Base-by-base conservation (phyloP, 2,888 invertebrate species). In the Polylopha cassiicola region DNA sequence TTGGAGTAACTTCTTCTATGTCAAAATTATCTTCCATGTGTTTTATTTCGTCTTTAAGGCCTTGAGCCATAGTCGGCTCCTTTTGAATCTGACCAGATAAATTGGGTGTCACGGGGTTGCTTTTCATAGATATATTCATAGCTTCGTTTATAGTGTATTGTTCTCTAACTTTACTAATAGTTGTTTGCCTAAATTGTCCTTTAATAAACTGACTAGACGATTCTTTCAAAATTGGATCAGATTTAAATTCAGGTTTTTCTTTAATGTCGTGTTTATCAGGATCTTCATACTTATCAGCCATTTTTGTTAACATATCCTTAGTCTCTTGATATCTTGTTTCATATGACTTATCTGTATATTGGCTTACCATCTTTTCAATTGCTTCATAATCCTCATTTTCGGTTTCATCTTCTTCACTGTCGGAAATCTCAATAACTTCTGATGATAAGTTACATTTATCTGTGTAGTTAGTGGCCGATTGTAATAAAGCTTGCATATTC, bases 241-340 rank as follows among this genome's bases (percentile, higher is more conserved):
- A 50, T 20, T 46, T 47, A 30, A 70, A 28, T 22, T 38, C 44
- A 5, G 29, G 21, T 18, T 38, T 46, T 10, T 33, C 20, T 21
- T 51, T 46, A 2, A 42, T 27, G 6, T 32, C 17, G 13, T 43
- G 15, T n/a, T 53, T 41, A 44, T 46, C 20, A 17, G 61, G 59
- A 21, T 72, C 58, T 2, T 84, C 80, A 38, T 69, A 70, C 24
- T 52, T 58, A 46, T 82, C 76, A 8, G 84, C 82, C 56, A 85
- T 54, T 49, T 71, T 66, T 2, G 55, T 47, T 2, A 85, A 61
- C 77, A 84, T 73, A n/a, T 74, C 69, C 47, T 76, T 75, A 5
- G 82, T 84, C 55, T 86, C 82, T 50, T 76, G 66, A 48, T 53
- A 84, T 48, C 82, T 65, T 1, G 72, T 77, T 53, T 82, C 81